Conservation (phyloP, 2,888 invertebrate genomes). For the Macrosiphum euphorbiae region DNA sequence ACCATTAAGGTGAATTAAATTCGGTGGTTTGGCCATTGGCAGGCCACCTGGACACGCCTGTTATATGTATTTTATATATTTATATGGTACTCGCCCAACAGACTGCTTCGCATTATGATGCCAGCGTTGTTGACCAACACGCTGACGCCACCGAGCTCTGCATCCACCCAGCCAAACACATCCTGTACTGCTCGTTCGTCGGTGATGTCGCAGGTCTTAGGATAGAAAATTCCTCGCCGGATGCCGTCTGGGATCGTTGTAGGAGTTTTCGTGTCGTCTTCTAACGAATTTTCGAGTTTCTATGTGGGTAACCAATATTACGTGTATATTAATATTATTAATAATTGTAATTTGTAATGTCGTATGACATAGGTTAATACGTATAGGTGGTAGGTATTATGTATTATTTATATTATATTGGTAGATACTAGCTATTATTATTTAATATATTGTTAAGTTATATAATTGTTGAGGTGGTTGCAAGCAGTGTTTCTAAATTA, state of each 20-base stretch:
- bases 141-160: slow-evolving; percentile 66
- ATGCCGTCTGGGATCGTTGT: no score
- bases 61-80: not conserved
- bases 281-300: not conserved
- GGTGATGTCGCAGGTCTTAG: slow-evolving; percentile 51
- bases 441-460: no score
- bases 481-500: no score
- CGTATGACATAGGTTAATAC: no score
- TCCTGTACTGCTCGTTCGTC: slow-evolving; percentile 66
- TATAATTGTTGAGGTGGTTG: no score
- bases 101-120: slow-evolving; percentile 66
- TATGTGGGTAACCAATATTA: not conserved
- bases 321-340: not conserved
- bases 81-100: slow-evolving; percentile 65
- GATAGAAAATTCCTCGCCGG: not conserved
- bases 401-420: no score
- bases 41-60: not conserved
- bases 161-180: slow-evolving; percentile 66
- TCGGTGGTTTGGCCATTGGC: not conserved
- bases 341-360: not conserved
- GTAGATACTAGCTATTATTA: no score
- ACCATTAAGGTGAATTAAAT: not conserved
- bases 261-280: not conserved
- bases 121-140: slow-evolving; percentile 67
- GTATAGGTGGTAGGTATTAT: no score